Evolutionary conservation across 2,888 invertebrate genomes (phyloP).

Genomic region (Chaetogeoica ovagalla): DNA sequence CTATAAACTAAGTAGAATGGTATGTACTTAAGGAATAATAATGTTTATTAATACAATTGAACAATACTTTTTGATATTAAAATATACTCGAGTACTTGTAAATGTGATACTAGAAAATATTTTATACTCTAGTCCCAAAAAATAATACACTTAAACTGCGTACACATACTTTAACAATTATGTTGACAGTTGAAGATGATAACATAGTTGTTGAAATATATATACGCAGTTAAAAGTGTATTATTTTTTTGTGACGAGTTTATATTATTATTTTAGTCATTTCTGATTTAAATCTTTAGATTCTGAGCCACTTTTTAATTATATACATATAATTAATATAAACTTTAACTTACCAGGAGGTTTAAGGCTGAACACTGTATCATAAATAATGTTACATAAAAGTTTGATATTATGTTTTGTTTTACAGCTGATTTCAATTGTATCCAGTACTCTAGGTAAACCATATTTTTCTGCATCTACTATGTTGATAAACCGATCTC

Average conservation of each 20-base stretch:
- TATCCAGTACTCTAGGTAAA: slow-evolving; percentile 87
- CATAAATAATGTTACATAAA: slow-evolving; percentile 88
- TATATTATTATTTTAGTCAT: background rate
- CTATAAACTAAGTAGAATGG: too few relatives aligned
- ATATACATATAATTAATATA: background rate
- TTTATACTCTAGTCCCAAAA: too few relatives aligned
- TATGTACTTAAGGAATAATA: background rate
- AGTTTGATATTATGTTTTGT: slow-evolving; percentile 86
- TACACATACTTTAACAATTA: too few relatives aligned
- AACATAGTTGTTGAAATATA: too few relatives aligned
- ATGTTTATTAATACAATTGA: background rate
- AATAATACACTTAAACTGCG: too few relatives aligned
- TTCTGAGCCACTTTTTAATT: background rate
- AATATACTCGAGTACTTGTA: too few relatives aligned
- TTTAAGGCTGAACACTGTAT: slow-evolving; percentile 86
- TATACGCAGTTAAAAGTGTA: too few relatives aligned
- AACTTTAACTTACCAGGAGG: slow-evolving; percentile 70
- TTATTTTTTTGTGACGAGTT: too few relatives aligned
- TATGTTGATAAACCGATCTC: slow-evolving; percentile 84
- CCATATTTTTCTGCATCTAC: slow-evolving; percentile 96
- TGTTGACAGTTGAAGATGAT: too few relatives aligned
- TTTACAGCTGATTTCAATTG: slow-evolving; percentile 85
- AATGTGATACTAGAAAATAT: too few relatives aligned
- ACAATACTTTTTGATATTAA: background rate
- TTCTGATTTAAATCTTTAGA: background rate